Evolutionary conservation across 2,888 invertebrate genomes (phyloP).

Genomic region (Dyspetes luteomarginatus): DNA sequence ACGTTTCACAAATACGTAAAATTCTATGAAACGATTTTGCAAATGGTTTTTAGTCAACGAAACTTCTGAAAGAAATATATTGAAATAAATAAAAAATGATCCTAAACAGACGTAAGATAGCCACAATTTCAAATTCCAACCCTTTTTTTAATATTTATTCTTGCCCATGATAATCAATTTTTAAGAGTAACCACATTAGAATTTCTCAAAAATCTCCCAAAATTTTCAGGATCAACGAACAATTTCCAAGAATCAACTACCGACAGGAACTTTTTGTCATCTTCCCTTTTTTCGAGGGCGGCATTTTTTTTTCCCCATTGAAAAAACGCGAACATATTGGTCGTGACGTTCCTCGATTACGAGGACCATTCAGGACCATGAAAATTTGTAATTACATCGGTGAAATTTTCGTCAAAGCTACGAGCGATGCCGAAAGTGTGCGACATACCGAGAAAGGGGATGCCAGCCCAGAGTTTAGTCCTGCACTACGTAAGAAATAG

Average conservation of each 20-base stretch:
- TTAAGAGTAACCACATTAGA: not conserved
- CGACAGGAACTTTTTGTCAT: not conserved
- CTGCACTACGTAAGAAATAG: not conserved
- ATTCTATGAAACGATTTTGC: constrained; percentile 36
- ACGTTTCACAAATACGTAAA: not conserved
- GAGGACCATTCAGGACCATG: constrained; percentile 42
- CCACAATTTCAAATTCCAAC: not conserved
- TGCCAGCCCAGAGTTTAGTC: not conserved
- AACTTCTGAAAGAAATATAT: not conserved
- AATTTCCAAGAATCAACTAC: not conserved
- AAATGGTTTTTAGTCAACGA: not conserved
- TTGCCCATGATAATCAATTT: too few relatives aligned
- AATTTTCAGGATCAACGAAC: not conserved
- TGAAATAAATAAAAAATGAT: not conserved
- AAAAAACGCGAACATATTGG: constrained; percentile 35
- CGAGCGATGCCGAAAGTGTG: not conserved
- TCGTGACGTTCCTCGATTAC: constrained; percentile 50
- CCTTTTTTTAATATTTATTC: too few relatives aligned
- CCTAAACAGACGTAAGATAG: not conserved
- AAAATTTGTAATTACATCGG: constrained; percentile 57
- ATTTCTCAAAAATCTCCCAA: not conserved
- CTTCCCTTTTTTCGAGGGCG: constrained; percentile 16
- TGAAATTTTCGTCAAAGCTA: constrained; percentile 20
- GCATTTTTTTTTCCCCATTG: not conserved
- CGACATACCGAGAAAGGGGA: not conserved